These are phyloP conservation scores for western clawed frog (Xenopus tropicalis) DNA, from an alignment of 2,113 vertebrate species.

Conservation along the genomic window DNA sequence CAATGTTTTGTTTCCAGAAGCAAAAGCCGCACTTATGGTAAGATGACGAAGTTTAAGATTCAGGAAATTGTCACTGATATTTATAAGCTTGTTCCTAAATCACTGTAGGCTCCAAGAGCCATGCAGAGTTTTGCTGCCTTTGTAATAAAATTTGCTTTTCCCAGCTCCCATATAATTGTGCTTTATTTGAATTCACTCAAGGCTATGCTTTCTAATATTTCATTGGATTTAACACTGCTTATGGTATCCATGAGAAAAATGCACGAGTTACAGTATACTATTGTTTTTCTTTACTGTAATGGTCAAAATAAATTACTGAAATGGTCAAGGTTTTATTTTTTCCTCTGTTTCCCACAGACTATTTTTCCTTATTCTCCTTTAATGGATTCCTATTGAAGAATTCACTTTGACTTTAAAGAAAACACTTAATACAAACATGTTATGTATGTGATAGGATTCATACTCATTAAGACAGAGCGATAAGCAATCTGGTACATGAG, in stretches of 20 bases:
- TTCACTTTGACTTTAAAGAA: neutral
- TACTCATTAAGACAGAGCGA: neutral
- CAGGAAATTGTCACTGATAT: neutral
- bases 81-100: neutral
- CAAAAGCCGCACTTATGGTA: too few species aligned
- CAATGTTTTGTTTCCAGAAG: too few species aligned
- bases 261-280: neutral
- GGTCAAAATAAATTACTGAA: too few species aligned
- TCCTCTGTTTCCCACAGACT: neutral
- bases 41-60: too few species aligned
- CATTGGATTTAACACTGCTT: neutral
- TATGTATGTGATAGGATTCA: neutral
- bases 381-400: neutral
- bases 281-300: neutral
- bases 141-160: neutral
- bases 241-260: neutral
- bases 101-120: neutral
- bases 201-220: conserved; percentile 28
- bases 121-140: neutral
- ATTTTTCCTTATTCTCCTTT: too few species aligned
- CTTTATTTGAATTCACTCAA: conserved; percentile 18
- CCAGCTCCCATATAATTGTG: neutral
- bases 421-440: neutral
- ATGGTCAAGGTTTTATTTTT: neutral
- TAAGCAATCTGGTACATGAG: neutral